A percentile compares a stretch with the other conserved stretches of the same genome.
Conservation (phyloP, 2,113 vertebrate genomes). For the Antigone vipio region DNA sequence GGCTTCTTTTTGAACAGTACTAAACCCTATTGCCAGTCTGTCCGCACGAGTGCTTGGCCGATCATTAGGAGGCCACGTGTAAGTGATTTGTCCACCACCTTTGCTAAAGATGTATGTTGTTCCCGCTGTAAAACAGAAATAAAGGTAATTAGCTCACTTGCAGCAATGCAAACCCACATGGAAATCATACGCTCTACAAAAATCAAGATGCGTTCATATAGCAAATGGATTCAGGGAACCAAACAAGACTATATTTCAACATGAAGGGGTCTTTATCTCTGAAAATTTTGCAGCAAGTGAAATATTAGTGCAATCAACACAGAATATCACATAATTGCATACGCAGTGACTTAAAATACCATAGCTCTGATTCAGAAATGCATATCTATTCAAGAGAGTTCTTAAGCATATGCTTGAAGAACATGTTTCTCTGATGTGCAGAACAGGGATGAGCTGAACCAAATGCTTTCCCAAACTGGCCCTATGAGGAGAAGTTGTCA, state of each 20-base stretch:
- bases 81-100: constrained; percentile 96
- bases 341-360: neutral
- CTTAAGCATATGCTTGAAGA: neutral
- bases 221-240: neutral
- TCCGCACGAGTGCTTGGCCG: constrained; percentile 96
- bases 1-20: constrained; percentile 94
- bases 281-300: neutral
- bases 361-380: neutral
- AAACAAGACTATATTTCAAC: neutral
- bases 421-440: neutral
- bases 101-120: constrained; percentile 98
- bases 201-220: neutral
- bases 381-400: neutral
- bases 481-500: neutral
- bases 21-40: constrained; percentile 97
- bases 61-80: constrained; percentile 98
- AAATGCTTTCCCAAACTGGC: neutral
- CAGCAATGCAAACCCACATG: neutral
- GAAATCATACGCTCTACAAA: neutral
- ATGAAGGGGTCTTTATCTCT: constrained; percentile 39
- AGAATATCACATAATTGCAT: constrained; percentile 19
- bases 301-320: constrained; percentile 26
- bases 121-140: constrained; percentile 83
- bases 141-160: constrained; percentile 23
- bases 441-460: neutral